Conservation (phyloP, 2,113 vertebrate genomes). For the Mola mola region DNA sequence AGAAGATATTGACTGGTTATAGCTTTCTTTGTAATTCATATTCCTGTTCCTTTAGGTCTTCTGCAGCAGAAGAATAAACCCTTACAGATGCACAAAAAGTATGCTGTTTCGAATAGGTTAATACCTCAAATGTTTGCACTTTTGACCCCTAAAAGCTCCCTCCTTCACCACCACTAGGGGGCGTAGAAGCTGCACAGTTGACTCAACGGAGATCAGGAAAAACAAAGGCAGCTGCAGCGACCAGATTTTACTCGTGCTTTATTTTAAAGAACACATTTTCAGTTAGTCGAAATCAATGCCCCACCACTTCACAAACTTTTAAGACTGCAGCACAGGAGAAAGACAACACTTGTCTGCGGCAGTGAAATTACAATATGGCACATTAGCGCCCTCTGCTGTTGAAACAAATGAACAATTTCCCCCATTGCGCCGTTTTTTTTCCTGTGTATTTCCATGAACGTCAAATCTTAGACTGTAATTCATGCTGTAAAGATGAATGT, state of each 20-base stretch:
- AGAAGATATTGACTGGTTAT: too few relatives aligned
- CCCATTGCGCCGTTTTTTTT: neutral
- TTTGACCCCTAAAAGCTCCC: neutral
- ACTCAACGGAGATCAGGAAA: neutral
- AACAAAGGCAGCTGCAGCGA: conserved; percentile 2
- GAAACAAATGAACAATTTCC: neutral
- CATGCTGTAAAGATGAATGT: conserved; percentile 1
- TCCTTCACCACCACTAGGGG: conserved; percentile 51
- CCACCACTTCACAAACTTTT: neutral
- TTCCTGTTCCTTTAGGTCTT: too few relatives aligned
- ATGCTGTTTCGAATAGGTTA: too few relatives aligned
- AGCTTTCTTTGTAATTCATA: too few relatives aligned
- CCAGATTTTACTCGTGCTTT: neutral
- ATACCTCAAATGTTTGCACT: too few relatives aligned
- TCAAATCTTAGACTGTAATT: conserved; percentile 2
- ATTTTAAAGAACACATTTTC: neutral
- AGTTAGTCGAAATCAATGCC: neutral
- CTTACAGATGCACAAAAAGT: too few relatives aligned
- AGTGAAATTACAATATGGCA: neutral
- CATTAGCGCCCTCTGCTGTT: conserved; percentile 37
- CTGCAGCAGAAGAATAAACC: too few relatives aligned
- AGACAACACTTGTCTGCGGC: neutral
- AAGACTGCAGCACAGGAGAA: neutral
- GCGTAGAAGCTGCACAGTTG: conserved; percentile 32
- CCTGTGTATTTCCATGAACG: neutral